Percentiles rank a stretch among this genome's conserved stretches.
Conservation (phyloP, 2,797 vertebrate genomes). For the Vultur gryphus region DNA sequence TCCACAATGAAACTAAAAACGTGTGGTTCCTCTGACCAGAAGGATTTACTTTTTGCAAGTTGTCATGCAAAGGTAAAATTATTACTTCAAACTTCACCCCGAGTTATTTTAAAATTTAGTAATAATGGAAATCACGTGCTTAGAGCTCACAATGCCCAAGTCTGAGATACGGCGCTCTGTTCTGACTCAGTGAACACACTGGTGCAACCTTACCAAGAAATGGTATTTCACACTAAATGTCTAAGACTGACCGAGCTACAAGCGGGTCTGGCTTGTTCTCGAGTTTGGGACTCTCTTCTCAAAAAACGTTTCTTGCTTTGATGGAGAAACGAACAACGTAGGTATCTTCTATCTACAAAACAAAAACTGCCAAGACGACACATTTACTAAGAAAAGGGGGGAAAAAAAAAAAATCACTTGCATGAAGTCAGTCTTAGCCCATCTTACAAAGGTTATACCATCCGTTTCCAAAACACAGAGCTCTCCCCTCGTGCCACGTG, state of each 20-base stretch:
- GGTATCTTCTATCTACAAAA: background rate
- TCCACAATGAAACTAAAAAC: accelerated
- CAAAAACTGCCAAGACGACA: accelerated
- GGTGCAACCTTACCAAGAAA: background rate
- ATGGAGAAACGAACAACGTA: accelerated
- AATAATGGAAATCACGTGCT: accelerated
- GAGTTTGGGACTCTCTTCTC: background rate
- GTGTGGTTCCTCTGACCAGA: accelerated
- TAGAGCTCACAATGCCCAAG: background rate
- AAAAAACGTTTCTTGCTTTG: background rate
- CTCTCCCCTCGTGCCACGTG: background rate
- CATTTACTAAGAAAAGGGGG: background rate
- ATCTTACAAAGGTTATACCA: accelerated
- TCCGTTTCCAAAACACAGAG: accelerated
- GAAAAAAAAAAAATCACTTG: no score
- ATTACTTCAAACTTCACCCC: background rate
- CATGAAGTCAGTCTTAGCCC: background rate
- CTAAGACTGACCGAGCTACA: background rate
- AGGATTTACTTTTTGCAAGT: background rate
- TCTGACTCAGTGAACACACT: accelerated
- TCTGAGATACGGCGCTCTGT: accelerated
- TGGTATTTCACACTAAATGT: accelerated
- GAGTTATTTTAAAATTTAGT: background rate
- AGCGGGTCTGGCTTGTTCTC: background rate
- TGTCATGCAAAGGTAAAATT: background rate